phyloP scores from a whole-genome alignment of 2,888 invertebrate genomes.

The Zygaena filipendulae region DNA sequence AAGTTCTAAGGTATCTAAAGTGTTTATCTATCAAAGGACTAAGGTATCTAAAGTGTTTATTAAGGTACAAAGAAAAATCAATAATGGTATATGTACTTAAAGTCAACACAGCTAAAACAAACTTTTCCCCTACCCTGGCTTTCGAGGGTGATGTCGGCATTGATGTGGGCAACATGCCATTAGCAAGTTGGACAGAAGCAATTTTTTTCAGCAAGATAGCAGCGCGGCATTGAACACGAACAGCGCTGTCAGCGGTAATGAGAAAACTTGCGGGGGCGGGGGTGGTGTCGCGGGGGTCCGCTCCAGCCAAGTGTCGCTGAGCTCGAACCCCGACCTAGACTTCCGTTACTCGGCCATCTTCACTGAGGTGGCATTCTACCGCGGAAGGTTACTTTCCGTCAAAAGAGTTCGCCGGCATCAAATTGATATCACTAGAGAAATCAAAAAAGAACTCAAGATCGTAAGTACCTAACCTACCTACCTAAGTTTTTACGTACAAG shows the following conservation, averaged over 20 bases:
- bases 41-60: too few relatives aligned
- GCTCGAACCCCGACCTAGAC: slow-evolving; percentile 92
- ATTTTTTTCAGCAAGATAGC: slow-evolving; percentile 68
- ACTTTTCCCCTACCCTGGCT: too few relatives aligned
- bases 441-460: slow-evolving; percentile 93
- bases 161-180: too few relatives aligned
- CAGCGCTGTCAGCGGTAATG: slow-evolving; percentile 72
- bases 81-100: too few relatives aligned
- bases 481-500: slow-evolving; percentile 1
- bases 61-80: too few relatives aligned
- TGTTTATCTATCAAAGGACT: too few relatives aligned
- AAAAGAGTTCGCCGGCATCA: slow-evolving; percentile 87
- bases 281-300: slow-evolving; percentile 63
- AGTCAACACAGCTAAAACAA: too few relatives aligned
- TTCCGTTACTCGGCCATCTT: slow-evolving; percentile 91
- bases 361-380: slow-evolving; percentile 90
- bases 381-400: slow-evolving; percentile 87
- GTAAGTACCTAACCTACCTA: slow-evolving; percentile 51
- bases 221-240: slow-evolving; percentile 80
- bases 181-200: slow-evolving; percentile 64
- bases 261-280: slow-evolving; percentile 29
- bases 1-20: too few relatives aligned
- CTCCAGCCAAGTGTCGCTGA: slow-evolving; percentile 90
- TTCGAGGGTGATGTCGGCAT: too few relatives aligned
- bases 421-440: slow-evolving; percentile 88